Conservation (phyloP, 64 coral and sea anemone species). For the Montipora sp. region DNA sequence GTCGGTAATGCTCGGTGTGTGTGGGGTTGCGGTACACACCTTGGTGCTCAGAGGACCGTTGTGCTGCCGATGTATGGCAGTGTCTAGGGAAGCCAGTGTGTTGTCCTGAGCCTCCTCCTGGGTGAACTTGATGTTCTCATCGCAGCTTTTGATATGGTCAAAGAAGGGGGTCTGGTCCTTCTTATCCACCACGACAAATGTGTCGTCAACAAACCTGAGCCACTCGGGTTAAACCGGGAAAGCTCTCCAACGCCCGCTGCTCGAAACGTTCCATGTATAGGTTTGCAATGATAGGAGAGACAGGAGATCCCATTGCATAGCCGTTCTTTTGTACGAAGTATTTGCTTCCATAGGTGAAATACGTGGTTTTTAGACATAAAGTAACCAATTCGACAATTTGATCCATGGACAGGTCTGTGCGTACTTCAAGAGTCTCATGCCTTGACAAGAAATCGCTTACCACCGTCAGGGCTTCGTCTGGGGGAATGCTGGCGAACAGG, state of each 20-base stretch:
- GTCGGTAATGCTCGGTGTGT: constrained; percentile 44
- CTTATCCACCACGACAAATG: constrained; percentile 31
- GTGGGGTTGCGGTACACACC: constrained; percentile 40
- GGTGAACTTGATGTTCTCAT: constrained; percentile 11
- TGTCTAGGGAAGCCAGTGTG: constrained; percentile 39
- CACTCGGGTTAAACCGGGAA: neutral
- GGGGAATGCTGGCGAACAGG: constrained; percentile 20
- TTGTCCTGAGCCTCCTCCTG: neutral
- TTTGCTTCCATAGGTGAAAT: too few relatives aligned
- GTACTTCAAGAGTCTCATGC: neutral
- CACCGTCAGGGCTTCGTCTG: neutral
- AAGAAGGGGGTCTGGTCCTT: constrained; percentile 34
- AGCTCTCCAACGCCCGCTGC: neutral
- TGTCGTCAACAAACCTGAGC: constrained; percentile 51
- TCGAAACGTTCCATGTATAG: constrained; percentile 27
- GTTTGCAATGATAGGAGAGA: neutral
- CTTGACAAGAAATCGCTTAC: neutral
- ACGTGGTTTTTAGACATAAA: neutral
- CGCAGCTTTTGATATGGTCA: constrained; percentile 31
- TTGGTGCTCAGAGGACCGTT: constrained; percentile 13
- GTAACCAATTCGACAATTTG: too few relatives aligned
- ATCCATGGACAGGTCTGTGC: too few relatives aligned
- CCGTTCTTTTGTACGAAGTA: too few relatives aligned
- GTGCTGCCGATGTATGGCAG: neutral
- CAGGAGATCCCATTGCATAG: neutral